Base-by-base conservation (phyloP, 2,888 invertebrate species). In the Eremobia ochroleuca region DNA sequence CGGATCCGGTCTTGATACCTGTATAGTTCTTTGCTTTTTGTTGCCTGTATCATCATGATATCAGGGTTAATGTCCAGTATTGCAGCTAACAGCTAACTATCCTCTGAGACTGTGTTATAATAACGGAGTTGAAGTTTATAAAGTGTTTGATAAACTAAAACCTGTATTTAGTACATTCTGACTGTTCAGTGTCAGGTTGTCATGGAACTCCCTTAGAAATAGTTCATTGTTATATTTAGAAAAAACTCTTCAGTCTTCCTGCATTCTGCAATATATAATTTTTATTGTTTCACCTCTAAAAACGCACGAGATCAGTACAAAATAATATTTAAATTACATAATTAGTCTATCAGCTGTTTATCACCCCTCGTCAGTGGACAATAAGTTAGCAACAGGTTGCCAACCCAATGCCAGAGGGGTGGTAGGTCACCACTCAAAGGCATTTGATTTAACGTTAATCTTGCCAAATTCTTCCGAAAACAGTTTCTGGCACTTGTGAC, bases 1-100 rank as follows among this genome's bases (percentile, higher is more conserved):
- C 62, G 59, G 71, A 83, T 86, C 83, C 83, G 73, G 86, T 86
- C 83, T 65, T 72, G 49, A 77, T 83, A 83, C 83, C 73, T 71
- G 76, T 82, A 67, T 59, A 40, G 13, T 64, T 82, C 70, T 85
- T 83, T 69, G 37, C 71, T 86, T 86, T 86, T 86, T 86, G 46
- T 70, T 68, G 59, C 31, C 31, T 37, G 69, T 66, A 67, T 67
- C 77, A 74, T 77, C 83, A 68, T 83, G 76, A 67, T 82, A 80
- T 73, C 46, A 69, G 71, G 82, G 75, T 75, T 80, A 82, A 82
- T 81, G 82, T 49, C 68, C 71, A 82, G 40, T 65, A 52, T 40
- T 59, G 75, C 40, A 81, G 28, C 59, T 58, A 59, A 68, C n/a
- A 34, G 21, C 49, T 55, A 71, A 31, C n/a, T 49, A 61, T 70